Evolutionary conservation across 1,140 invertebrate species (phyloP).

Genomic region (Scylla paramamosain): DNA sequence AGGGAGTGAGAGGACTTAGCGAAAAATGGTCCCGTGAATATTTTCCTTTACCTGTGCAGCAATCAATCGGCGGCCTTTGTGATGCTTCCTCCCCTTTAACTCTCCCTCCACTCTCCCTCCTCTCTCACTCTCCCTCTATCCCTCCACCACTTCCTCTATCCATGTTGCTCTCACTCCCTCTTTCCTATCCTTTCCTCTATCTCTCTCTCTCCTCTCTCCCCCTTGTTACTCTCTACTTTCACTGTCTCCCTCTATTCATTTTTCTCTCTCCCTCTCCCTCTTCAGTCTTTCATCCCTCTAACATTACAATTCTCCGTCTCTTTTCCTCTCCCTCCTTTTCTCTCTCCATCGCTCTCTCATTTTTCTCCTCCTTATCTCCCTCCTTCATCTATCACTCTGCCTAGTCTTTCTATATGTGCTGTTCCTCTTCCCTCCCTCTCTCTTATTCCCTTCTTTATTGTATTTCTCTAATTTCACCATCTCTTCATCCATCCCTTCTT

Average conservation of each 20-base stretch:
- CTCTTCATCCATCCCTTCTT: background rate
- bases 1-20: background rate
- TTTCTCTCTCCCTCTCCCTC: background rate
- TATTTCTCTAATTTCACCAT: background rate
- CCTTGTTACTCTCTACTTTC: background rate
- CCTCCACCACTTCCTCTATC: background rate
- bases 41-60: background rate
- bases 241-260: background rate
- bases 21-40: slow-evolving; percentile 11
- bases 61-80: background rate
- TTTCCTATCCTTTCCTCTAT: background rate
- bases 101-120: background rate
- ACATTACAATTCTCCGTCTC: background rate
- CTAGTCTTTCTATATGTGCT: too few relatives aligned
- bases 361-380: background rate
- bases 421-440: too few relatives aligned
- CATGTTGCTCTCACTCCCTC: background rate
- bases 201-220: background rate
- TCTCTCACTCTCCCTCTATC: background rate
- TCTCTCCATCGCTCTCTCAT: background rate
- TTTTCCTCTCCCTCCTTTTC: background rate
- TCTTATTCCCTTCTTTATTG: too few relatives aligned
- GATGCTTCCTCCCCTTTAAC: background rate
- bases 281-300: too few relatives aligned
- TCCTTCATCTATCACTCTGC: too few relatives aligned